phyloP scores from a whole-genome alignment of 2,888 invertebrate species.

The Pandemis cinnamomeana region DNA sequence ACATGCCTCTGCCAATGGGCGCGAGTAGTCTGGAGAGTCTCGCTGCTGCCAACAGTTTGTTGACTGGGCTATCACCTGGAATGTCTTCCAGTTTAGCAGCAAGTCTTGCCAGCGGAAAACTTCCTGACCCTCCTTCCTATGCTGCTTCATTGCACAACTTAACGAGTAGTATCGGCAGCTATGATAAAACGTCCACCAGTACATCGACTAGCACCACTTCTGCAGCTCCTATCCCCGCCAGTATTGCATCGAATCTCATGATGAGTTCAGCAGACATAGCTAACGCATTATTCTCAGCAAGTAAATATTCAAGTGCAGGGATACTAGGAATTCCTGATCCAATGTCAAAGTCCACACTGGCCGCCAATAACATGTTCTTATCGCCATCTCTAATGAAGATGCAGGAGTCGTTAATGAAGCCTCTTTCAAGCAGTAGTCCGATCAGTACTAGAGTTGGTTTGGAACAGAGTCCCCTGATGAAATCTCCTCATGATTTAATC shows the following conservation, averaged over 20 bases:
- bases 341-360: conserved; percentile 89
- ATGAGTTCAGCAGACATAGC: conserved; percentile 87
- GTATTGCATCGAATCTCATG: conserved; percentile 86
- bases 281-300: conserved; percentile 87
- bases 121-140: conserved; percentile 79
- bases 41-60: conserved; percentile 81
- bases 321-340: conserved; percentile 89
- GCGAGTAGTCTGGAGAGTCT: conserved; percentile 76
- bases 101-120: conserved; percentile 71
- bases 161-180: conserved; percentile 71
- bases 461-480: conserved; percentile 76
- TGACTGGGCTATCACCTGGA: conserved; percentile 73
- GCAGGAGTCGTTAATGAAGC: conserved; percentile 86
- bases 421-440: conserved; percentile 84
- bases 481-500: conserved; percentile 75
- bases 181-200: conserved; percentile 77
- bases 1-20: conserved; percentile 74
- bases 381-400: conserved; percentile 90
- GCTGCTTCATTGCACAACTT: conserved; percentile 77
- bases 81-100: conserved; percentile 75
- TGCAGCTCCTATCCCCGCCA: conserved; percentile 79
- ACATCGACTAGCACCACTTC: conserved; percentile 80
- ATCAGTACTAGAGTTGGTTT: conserved; percentile 76
- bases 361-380: conserved; percentile 91
- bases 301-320: conserved; percentile 86